Percentiles rank a stretch among this genome's conserved stretches.
Evolutionary conservation across 2,888 invertebrate species (phyloP).

Genomic region (Leptopterna dolabrata): DNA sequence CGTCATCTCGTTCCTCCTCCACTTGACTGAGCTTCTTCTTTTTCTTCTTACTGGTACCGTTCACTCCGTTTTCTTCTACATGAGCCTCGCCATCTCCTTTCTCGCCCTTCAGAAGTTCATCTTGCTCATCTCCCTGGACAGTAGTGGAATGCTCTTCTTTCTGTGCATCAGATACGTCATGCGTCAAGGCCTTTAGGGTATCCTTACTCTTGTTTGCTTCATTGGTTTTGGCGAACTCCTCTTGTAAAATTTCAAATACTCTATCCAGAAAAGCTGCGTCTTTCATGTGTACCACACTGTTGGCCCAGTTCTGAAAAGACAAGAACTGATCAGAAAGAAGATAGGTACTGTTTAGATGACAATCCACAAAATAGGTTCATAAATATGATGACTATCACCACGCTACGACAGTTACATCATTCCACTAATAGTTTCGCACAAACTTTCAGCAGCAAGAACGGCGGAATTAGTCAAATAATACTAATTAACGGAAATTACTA

Average conservation of each 20-base stretch:
- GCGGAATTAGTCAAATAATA: no score
- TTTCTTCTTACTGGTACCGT: neutral
- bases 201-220: neutral
- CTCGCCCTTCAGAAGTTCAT: neutral
- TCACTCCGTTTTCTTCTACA: neutral
- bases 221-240: neutral
- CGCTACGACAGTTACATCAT: no score
- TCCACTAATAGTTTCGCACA: no score
- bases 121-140: no score
- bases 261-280: neutral
- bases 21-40: neutral
- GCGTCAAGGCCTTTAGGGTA: neutral
- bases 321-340: neutral
- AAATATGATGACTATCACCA: no score
- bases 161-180: neutral
- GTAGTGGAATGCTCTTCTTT: neutral
- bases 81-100: neutral
- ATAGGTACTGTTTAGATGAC: no score
- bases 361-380: no score
- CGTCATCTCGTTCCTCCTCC: neutral
- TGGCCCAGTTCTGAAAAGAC: constrained; percentile 36
- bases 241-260: constrained; percentile 4
- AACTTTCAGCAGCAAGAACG: no score
- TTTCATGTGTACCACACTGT: neutral
- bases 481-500: no score